A percentile compares a stretch with the other conserved stretches of the same genome.
phyloP scores from a whole-genome alignment of 2,113 vertebrate genomes.

The Stigmatopora argus region DNA sequence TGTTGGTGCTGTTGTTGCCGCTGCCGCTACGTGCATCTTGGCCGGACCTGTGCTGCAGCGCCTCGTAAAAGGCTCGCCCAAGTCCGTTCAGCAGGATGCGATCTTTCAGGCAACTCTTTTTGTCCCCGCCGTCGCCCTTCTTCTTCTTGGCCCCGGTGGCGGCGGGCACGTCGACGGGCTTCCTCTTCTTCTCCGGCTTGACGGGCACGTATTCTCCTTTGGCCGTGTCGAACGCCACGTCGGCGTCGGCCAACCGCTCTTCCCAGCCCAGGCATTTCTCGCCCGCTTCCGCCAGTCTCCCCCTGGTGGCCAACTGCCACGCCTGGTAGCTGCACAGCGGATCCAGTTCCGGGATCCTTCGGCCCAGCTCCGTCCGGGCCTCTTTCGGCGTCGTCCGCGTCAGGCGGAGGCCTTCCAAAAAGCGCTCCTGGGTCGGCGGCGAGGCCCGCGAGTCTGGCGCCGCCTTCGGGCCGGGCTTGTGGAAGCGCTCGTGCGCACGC shows the following conservation, averaged over 20 bases:
- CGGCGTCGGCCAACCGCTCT: slow-evolving; percentile 78
- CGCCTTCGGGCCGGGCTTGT: slow-evolving; percentile 58
- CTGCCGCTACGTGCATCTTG: slow-evolving; percentile 44
- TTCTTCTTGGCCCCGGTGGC: slow-evolving; percentile 60
- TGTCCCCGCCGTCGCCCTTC: slow-evolving; percentile 46
- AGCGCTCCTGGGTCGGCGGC: slow-evolving; percentile 65
- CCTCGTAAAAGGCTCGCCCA: slow-evolving; percentile 62
- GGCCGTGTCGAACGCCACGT: slow-evolving; percentile 80
- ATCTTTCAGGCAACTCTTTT: slow-evolving; percentile 47
- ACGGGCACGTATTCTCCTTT: slow-evolving; percentile 81
- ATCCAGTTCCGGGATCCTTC: slow-evolving; percentile 84
- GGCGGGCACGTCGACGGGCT: slow-evolving; percentile 68
- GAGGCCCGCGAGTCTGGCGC: slow-evolving; percentile 18
- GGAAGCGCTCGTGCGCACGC: slow-evolving; percentile 79
- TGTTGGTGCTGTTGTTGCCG: slow-evolving; percentile 7
- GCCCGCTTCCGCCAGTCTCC: slow-evolving; percentile 81
- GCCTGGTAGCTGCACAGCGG: slow-evolving; percentile 93
- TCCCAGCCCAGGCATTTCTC: slow-evolving; percentile 86
- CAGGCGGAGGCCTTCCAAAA: slow-evolving; percentile 81
- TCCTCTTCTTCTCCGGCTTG: slow-evolving; percentile 86
- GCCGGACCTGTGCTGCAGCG: slow-evolving; percentile 50
- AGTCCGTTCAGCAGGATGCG: slow-evolving; percentile 62
- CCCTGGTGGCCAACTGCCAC: slow-evolving; percentile 90
- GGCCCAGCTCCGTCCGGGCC: slow-evolving; percentile 54
- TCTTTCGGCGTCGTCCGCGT: slow-evolving; percentile 57